phyloP scores from a whole-genome alignment of 2,888 invertebrate genomes.

The Leptarthrus brevirostris region DNA sequence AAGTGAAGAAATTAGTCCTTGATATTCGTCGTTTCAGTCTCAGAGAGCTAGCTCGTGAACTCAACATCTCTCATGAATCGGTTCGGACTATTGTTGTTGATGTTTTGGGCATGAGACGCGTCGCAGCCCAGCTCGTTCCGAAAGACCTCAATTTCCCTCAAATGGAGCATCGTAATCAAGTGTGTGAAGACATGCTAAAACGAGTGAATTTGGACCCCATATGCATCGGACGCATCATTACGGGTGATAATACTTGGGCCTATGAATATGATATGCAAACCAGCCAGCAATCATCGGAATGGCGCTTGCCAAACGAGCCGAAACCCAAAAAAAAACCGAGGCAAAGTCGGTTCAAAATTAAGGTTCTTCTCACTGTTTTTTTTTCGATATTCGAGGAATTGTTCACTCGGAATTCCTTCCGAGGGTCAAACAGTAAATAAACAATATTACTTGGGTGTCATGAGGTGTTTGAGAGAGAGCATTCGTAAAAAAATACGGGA shows the following conservation, averaged over 20 bases:
- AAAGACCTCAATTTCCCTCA: neutral
- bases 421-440: neutral
- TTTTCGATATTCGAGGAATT: neutral
- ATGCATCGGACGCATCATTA: neutral
- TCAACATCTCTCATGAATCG: no score
- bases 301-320: no score
- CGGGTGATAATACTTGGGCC: neutral
- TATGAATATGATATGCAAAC: slow-evolving; percentile 6
- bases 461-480: neutral
- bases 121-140: neutral
- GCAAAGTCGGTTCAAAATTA: neutral
- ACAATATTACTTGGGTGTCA: neutral
- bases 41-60: no score
- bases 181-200: neutral
- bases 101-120: neutral
- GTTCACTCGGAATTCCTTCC: neutral
- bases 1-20: neutral
- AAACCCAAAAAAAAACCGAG: slow-evolving; percentile 1
- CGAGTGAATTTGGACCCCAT: neutral
- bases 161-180: slow-evolving; percentile 4
- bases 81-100: neutral
- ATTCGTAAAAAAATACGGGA: neutral
- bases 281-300: no score
- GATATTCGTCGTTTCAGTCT: slow-evolving; percentile 31
- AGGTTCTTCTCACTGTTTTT: neutral